These are phyloP conservation scores for Platyura marginata DNA, from an alignment of 1,140 invertebrate species.

Conservation along the genomic window DNA sequence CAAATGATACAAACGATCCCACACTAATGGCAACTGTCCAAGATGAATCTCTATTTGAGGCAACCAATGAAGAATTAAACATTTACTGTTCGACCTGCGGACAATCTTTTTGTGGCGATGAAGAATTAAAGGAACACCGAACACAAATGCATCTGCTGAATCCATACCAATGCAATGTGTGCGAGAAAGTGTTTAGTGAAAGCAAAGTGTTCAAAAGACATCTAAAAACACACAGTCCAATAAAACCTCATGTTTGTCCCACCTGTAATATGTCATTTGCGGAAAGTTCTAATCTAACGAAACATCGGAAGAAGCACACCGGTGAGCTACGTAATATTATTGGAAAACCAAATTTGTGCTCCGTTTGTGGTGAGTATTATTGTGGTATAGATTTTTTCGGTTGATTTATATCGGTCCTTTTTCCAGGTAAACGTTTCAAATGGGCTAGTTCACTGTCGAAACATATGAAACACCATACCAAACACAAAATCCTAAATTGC, in stretches of 20 bases:
- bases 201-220: conserved; percentile 27
- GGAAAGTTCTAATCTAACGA: conserved; percentile 27
- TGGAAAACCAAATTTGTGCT: conserved; percentile 27
- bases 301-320: conserved; percentile 30
- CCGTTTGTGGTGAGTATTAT: conserved; percentile 20
- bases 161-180: conserved; percentile 24
- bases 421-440: conserved; percentile 22
- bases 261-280: conserved; percentile 31
- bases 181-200: conserved; percentile 27
- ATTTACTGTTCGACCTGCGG: too few species aligned
- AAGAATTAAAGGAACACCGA: too few species aligned
- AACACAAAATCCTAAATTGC: conserved; percentile 23
- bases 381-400: background rate
- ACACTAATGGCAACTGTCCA: background rate
- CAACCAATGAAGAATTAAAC: too few species aligned
- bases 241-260: conserved; percentile 27
- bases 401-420: background rate
- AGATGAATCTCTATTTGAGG: too few species aligned
- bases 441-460: conserved; percentile 26
- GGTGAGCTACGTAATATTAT: conserved; percentile 26
- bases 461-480: conserved; percentile 29
- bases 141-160: conserved; percentile 2
- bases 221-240: conserved; percentile 24
- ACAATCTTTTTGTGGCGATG: too few species aligned
- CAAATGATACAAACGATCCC: background rate